A percentile compares a stretch with the other conserved stretches of the same genome.
Conservation (phyloP, 2,888 invertebrate genomes). For the Lordiphosa fenestrarum region DNA sequence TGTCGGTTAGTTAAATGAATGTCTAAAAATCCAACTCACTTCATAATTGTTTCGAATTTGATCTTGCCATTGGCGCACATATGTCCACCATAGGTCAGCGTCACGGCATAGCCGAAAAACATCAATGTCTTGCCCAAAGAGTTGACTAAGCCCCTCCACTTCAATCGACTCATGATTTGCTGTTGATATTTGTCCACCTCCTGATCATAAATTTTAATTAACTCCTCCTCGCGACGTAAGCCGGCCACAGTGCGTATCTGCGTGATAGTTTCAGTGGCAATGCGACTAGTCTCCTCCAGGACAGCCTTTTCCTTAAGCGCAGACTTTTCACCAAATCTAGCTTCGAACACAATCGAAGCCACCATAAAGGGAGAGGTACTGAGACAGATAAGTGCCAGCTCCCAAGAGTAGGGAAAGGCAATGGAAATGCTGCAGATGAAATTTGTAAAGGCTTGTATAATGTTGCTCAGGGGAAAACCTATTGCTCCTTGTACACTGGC, state of each 20-base stretch:
- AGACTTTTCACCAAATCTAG: constrained; percentile 83
- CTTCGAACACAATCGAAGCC: constrained; percentile 85
- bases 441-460: constrained; percentile 85
- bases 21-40: constrained; percentile 80
- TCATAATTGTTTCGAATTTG: constrained; percentile 85
- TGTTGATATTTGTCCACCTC: constrained; percentile 82
- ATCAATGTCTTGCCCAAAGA: constrained; percentile 86
- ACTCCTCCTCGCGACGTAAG: constrained; percentile 83
- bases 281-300: constrained; percentile 85
- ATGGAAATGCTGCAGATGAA: constrained; percentile 84
- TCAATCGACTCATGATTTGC: constrained; percentile 82
- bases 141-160: constrained; percentile 85
- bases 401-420: constrained; percentile 85
- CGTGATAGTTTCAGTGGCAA: constrained; percentile 87
- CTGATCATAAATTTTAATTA: constrained; percentile 83
- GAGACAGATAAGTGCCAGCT: constrained; percentile 85
- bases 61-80: constrained; percentile 84
- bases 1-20: not conserved
- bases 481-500: constrained; percentile 88
- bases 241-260: constrained; percentile 87
- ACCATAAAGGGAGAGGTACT: constrained; percentile 86
- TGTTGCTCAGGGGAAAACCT: constrained; percentile 85
- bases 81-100: constrained; percentile 87
- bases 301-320: constrained; percentile 83
- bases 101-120: constrained; percentile 86